Evolutionary conservation across 2,888 invertebrate genomes (phyloP).

Genomic region (Blastobasis lacticolella): DNA sequence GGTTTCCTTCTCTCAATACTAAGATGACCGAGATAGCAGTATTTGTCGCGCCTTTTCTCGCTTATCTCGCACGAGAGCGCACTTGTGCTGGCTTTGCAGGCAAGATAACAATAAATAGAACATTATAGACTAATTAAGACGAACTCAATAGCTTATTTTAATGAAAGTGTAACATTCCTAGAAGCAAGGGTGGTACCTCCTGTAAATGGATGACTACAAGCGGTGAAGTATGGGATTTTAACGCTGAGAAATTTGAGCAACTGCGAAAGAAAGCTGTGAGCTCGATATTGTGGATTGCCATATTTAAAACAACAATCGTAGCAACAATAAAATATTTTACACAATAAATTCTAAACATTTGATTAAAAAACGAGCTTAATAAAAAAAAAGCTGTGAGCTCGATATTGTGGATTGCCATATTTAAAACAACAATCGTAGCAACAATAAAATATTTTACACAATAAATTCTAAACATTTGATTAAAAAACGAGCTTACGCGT

Average conservation of each 20-base stretch:
- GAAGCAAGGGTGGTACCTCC: conserved; percentile 40
- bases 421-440: conserved; percentile 17
- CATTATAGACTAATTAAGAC: too few relatives aligned
- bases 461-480: background rate
- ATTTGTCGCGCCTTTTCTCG: too few relatives aligned
- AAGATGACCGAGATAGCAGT: too few relatives aligned
- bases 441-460: too few relatives aligned
- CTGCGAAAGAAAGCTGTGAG: conserved; percentile 68
- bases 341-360: background rate
- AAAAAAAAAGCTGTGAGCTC: conserved; percentile 70
- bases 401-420: conserved; percentile 47
- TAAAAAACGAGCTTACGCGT: background rate
- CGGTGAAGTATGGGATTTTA: conserved; percentile 50
- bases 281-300: conserved; percentile 53
- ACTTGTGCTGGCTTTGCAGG: too few relatives aligned
- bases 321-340: too few relatives aligned
- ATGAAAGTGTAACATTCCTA: conserved; percentile 51
- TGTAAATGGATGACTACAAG: conserved; percentile 59
- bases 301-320: conserved; percentile 19
- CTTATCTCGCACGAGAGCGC: too few relatives aligned
- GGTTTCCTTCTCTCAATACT: too few relatives aligned
- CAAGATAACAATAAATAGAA: too few relatives aligned
- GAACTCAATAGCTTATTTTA: background rate
- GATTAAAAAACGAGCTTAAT: background rate
- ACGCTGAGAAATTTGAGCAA: conserved; percentile 60